phyloP scores from a whole-genome alignment of 2,888 invertebrate genomes.

The Drosophila setosimentum region DNA sequence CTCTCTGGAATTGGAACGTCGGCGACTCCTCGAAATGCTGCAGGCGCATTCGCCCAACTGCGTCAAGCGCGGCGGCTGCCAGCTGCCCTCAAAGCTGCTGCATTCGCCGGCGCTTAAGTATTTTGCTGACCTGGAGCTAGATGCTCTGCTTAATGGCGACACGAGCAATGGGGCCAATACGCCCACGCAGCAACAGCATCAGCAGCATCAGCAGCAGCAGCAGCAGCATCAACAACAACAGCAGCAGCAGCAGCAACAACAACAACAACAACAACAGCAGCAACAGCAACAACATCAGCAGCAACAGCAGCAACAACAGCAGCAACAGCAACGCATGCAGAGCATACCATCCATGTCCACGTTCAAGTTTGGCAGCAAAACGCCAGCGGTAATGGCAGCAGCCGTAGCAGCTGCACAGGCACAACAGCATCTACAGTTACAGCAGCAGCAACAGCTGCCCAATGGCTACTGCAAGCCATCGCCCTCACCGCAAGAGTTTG shows the following conservation, averaged over 20 bases:
- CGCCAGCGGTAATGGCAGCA: slow-evolving; percentile 77
- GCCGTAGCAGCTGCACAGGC: slow-evolving; percentile 53
- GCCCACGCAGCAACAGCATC: slow-evolving; percentile 15
- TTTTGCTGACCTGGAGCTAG: slow-evolving; percentile 82
- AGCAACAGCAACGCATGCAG: slow-evolving; percentile 73
- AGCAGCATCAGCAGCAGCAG: slow-evolving; percentile 24
- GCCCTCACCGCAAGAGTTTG: slow-evolving; percentile 83
- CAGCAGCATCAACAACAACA: slow-evolving; percentile 27
- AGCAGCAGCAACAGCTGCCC: slow-evolving; percentile 76
- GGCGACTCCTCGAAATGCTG: slow-evolving; percentile 92
- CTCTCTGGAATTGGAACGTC: slow-evolving; percentile 92
- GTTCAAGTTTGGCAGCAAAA: slow-evolving; percentile 78
- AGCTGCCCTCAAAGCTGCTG: slow-evolving; percentile 81
- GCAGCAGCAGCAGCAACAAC: slow-evolving; percentile 47
- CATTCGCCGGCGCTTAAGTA: slow-evolving; percentile 84
- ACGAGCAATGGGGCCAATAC: slow-evolving; percentile 32
- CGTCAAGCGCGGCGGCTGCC: slow-evolving; percentile 85
- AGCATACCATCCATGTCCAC: slow-evolving; percentile 85
- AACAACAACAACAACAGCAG: slow-evolving; percentile 13
- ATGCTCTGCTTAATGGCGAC: slow-evolving; percentile 48
- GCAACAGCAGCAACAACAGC: slow-evolving; percentile 46
- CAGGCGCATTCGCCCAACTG: slow-evolving; percentile 91
- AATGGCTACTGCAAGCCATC: slow-evolving; percentile 85
- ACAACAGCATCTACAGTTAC: slow-evolving; percentile 61
- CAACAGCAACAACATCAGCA: slow-evolving; percentile 28